Evolutionary conservation across 2,888 invertebrate genomes (phyloP).

Genomic region (Ophion ventricosus): DNA sequence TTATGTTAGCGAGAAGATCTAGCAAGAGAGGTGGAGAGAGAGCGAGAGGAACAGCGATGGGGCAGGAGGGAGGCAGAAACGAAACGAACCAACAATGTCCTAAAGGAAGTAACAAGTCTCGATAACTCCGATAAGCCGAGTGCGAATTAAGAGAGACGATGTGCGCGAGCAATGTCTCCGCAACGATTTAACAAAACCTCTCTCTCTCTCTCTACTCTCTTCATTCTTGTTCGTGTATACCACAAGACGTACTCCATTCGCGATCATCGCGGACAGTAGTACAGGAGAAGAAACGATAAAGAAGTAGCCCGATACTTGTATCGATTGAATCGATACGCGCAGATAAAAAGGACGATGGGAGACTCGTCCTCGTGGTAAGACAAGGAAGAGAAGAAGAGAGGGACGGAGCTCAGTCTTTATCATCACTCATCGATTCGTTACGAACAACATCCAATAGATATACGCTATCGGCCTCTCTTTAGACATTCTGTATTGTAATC

Average conservation of each 20-base stretch:
- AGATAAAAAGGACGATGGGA: slow-evolving; percentile 51
- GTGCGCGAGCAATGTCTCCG: slow-evolving; percentile 81
- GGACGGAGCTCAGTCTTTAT: slow-evolving; percentile 47
- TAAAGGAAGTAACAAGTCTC: slow-evolving; percentile 28
- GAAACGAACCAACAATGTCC: neutral
- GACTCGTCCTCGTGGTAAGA: slow-evolving; percentile 32
- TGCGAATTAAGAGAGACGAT: slow-evolving; percentile 80
- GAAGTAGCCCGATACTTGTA: slow-evolving; percentile 73
- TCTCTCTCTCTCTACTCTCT: slow-evolving; percentile 6
- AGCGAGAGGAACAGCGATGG: slow-evolving; percentile 9
- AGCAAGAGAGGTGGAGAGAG: slow-evolving; percentile 36
- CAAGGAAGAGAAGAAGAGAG: neutral
- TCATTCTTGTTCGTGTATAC: neutral
- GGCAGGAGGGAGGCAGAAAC: neutral
- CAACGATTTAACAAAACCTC: slow-evolving; percentile 80
- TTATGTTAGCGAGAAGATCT: slow-evolving; percentile 15
- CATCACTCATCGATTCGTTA: slow-evolving; percentile 66
- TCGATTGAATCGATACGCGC: slow-evolving; percentile 68
- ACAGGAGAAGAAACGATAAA: slow-evolving; percentile 49
- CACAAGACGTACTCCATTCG: slow-evolving; percentile 11
- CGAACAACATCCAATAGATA: slow-evolving; percentile 56
- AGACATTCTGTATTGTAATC: slow-evolving; percentile 28
- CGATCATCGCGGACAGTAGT: slow-evolving; percentile 29
- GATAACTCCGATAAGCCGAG: slow-evolving; percentile 45
- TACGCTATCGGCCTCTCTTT: slow-evolving; percentile 25